Conservation (phyloP, 2,888 invertebrate genomes). For the Megastigmus dorsalis region DNA sequence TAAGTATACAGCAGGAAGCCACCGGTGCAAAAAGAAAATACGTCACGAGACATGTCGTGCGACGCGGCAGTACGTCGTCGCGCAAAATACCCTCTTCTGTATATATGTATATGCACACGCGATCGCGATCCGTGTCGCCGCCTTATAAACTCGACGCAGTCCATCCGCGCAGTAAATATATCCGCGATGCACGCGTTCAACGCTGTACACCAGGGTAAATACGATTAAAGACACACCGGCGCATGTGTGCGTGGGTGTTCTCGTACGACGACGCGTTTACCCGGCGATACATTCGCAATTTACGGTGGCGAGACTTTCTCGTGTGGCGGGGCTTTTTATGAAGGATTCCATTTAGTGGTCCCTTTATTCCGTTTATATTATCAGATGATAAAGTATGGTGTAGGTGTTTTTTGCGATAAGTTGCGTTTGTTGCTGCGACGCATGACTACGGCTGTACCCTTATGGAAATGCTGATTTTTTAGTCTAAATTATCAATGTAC, state of each 20-base stretch:
- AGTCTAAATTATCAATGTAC: too few relatives aligned
- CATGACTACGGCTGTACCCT: too few relatives aligned
- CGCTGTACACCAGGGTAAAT: too few relatives aligned
- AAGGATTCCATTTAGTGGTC: too few relatives aligned
- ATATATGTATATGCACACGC: too few relatives aligned
- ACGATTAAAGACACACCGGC: conserved; percentile 24
- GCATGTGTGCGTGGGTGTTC: too few relatives aligned
- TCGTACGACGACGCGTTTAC: neutral
- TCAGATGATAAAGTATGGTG: too few relatives aligned
- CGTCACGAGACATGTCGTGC: conserved; percentile 71
- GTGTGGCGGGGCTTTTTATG: neutral
- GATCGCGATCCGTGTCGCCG: neutral
- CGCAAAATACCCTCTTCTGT: too few relatives aligned
- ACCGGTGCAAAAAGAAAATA: conserved; percentile 50
- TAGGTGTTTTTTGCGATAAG: too few relatives aligned
- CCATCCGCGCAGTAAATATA: conserved; percentile 20
- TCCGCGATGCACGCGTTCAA: neutral
- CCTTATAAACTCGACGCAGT: neutral
- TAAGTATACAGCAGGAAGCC: neutral
- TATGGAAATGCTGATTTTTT: too few relatives aligned
- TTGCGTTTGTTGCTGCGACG: too few relatives aligned
- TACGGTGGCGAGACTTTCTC: neutral
- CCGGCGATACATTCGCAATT: neutral
- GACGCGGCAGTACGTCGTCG: conserved; percentile 65
- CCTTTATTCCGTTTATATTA: too few relatives aligned